These are phyloP conservation scores for Thripadectes ignobilis DNA, from an alignment of 2,797 vertebrate species.

Conservation along the genomic window DNA sequence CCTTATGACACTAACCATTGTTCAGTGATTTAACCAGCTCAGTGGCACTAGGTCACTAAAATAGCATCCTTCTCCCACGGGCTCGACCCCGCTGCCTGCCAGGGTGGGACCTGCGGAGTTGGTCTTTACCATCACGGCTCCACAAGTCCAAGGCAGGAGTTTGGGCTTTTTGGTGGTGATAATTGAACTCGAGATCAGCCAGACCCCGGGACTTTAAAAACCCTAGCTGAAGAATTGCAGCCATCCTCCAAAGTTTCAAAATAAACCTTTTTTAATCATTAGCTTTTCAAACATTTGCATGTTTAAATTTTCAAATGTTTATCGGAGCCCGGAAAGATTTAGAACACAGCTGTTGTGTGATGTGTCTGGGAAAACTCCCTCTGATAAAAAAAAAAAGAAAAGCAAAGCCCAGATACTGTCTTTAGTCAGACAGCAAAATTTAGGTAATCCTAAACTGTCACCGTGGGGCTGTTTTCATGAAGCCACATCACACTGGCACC, in stretches of 20 bases:
- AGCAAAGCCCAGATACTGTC: neutral
- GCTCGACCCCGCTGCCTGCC: slow-evolving; percentile 40
- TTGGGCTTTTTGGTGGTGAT: neutral
- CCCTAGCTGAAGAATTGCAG: neutral
- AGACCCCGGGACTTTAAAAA: neutral
- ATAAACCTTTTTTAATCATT: slow-evolving; percentile 72
- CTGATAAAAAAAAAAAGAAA: neutral
- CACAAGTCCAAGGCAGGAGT: neutral
- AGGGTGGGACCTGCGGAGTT: slow-evolving; percentile 27
- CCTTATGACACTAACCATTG: slow-evolving; percentile 62
- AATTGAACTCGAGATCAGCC: neutral
- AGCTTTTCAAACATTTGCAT: slow-evolving; percentile 68
- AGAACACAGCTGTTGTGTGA: slow-evolving; percentile 67
- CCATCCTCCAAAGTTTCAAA: slow-evolving; percentile 61
- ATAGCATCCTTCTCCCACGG: slow-evolving; percentile 58
- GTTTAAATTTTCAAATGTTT: slow-evolving; percentile 72
- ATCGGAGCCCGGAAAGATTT: slow-evolving; percentile 48
- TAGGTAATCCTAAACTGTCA: neutral
- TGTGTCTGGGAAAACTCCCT: slow-evolving; percentile 53
- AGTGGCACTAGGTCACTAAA: slow-evolving; percentile 70
- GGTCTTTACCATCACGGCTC: neutral
- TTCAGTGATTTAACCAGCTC: slow-evolving; percentile 70
- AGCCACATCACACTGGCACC: neutral
- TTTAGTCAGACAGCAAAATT: neutral
- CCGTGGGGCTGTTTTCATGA: neutral